Evolutionary conservation across 2,888 invertebrate genomes (phyloP).

Genomic region (Ditula angustiorana): DNA sequence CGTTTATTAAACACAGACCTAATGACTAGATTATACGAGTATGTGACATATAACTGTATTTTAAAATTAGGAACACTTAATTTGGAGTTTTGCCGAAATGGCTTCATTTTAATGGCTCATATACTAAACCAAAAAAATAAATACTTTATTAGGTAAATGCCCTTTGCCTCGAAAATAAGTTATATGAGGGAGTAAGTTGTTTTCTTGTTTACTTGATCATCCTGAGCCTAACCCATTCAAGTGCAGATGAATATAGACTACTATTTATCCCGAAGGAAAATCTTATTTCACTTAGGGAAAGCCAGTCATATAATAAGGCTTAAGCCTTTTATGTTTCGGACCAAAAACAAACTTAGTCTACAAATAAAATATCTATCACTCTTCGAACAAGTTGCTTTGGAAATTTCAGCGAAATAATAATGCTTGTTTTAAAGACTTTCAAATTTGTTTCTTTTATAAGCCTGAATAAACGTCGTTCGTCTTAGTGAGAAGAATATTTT

Average conservation of each 20-base stretch:
- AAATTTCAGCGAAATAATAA: constrained; percentile 7
- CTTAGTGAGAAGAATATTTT: constrained; percentile 8
- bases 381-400: constrained; percentile 14
- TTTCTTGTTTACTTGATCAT: constrained; percentile 32
- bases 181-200: constrained; percentile 7
- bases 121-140: constrained; percentile 4
- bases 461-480: constrained; percentile 15
- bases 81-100: background rate
- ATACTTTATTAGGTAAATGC: background rate
- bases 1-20: no score
- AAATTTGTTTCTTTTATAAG: constrained; percentile 28
- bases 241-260: constrained; percentile 27
- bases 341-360: constrained; percentile 25
- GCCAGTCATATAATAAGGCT: constrained; percentile 31
- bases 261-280: constrained; percentile 26
- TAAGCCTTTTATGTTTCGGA: constrained; percentile 27
- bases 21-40: no score
- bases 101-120: no score
- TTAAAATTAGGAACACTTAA: no score
- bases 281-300: constrained; percentile 17
- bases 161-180: constrained; percentile 3
- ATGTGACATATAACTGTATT: no score
- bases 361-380: constrained; percentile 38
- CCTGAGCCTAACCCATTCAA: constrained; percentile 1
- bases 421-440: constrained; percentile 14